These are phyloP conservation scores for Ptychadena robeensis DNA, from an alignment of 2,797 vertebrate species.

Conservation along the genomic window DNA sequence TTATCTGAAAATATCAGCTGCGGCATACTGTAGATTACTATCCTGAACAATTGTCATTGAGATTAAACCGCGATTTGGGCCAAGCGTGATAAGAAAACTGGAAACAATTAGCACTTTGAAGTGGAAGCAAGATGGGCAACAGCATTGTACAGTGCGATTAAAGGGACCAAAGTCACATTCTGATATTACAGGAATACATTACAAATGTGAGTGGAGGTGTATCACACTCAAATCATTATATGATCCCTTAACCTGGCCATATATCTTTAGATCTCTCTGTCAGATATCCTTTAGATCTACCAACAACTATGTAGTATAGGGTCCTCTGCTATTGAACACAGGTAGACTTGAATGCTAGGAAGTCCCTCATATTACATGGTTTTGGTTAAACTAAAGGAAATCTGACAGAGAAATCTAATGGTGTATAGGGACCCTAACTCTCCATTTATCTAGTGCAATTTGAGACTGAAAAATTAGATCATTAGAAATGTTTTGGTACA, in stretches of 20 bases:
- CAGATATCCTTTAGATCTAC: too few relatives aligned
- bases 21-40: constrained; percentile 30
- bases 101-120: constrained; percentile 62
- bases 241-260: not conserved
- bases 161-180: constrained; percentile 5
- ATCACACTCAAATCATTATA: not conserved
- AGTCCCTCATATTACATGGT: too few relatives aligned
- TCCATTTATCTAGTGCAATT: not conserved
- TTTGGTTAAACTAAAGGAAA: too few relatives aligned
- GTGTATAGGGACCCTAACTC: too few relatives aligned
- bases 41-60: constrained; percentile 27
- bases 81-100: constrained; percentile 33
- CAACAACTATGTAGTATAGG: too few relatives aligned
- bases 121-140: constrained; percentile 53
- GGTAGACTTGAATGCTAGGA: too few relatives aligned
- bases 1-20: constrained; percentile 62
- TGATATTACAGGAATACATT: not conserved
- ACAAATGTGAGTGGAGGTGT: not conserved
- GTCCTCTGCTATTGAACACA: too few relatives aligned
- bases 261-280: too few relatives aligned
- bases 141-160: constrained; percentile 23
- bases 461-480: not conserved
- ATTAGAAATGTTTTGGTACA: not conserved
- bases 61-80: constrained; percentile 38
- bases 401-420: too few relatives aligned